Conservation (phyloP, 2,113 vertebrate species). For the human region DNA sequence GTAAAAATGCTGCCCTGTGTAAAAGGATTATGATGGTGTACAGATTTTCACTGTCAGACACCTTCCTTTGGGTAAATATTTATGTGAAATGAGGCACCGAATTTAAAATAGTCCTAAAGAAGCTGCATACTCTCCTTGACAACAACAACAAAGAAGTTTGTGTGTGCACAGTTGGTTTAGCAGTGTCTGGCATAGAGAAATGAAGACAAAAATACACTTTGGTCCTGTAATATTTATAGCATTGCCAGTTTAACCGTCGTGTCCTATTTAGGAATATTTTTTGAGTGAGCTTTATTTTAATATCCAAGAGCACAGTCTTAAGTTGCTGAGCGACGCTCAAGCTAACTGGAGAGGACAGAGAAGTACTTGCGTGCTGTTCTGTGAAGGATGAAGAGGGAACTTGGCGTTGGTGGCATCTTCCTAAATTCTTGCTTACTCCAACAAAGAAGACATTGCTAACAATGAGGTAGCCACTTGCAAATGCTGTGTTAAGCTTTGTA, state of each 20-base stretch:
- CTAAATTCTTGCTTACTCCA: background rate
- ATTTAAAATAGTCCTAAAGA: slow-evolving; percentile 19
- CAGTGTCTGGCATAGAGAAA: slow-evolving; percentile 66
- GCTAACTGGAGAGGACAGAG: background rate
- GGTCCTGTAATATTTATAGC: slow-evolving; percentile 63
- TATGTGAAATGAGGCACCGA: background rate
- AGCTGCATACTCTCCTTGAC: slow-evolving; percentile 45
- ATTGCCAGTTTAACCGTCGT: slow-evolving; percentile 48
- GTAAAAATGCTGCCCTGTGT: background rate
- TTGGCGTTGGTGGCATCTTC: fast-evolving
- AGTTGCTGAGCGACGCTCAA: slow-evolving; percentile 31
- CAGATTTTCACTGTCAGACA: slow-evolving; percentile 24
- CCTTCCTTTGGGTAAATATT: slow-evolving; percentile 51
- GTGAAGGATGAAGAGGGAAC: fast-evolving
- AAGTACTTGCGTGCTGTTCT: background rate
- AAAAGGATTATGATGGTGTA: background rate
- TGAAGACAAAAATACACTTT: slow-evolving; percentile 72
- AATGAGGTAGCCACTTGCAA: background rate
- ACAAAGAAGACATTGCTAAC: background rate
- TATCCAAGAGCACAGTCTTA: background rate
- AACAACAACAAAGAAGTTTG: slow-evolving; percentile 52
- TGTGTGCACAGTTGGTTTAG: slow-evolving; percentile 42
- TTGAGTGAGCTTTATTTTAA: slow-evolving; percentile 67
- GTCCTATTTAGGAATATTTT: slow-evolving; percentile 81
- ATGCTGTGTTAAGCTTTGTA: background rate